Percentiles rank a stretch among this genome's conserved stretches.
Evolutionary conservation across 2,113 vertebrate genomes (phyloP).

Genomic region (Oryzias melastigma): DNA sequence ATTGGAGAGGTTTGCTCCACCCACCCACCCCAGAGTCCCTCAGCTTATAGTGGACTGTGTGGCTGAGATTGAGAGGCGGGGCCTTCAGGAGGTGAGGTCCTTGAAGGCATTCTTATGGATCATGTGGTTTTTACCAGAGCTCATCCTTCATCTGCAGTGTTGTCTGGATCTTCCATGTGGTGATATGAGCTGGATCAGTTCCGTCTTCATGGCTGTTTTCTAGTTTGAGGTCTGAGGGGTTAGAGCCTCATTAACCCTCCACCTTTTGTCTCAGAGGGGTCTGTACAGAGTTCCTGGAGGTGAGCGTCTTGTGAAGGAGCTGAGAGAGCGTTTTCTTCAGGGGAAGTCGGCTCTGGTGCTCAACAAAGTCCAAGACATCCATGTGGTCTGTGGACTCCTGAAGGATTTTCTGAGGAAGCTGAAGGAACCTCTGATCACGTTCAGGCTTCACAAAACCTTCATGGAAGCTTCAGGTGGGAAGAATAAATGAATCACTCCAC

Average conservation of each 20-base stretch:
- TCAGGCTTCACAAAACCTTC: slow-evolving; percentile 81
- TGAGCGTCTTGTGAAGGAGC: slow-evolving; percentile 79
- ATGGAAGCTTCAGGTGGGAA: slow-evolving; percentile 76
- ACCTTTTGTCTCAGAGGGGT: slow-evolving; percentile 69
- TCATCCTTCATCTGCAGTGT: no score
- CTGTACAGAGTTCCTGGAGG: slow-evolving; percentile 82
- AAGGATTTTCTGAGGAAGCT: slow-evolving; percentile 87
- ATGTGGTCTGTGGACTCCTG: slow-evolving; percentile 84
- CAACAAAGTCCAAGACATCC: slow-evolving; percentile 75
- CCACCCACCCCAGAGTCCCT: slow-evolving; percentile 70
- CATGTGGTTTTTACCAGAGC: neutral
- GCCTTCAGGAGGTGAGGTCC: slow-evolving; percentile 78
- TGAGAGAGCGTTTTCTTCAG: slow-evolving; percentile 73
- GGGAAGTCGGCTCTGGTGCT: slow-evolving; percentile 58
- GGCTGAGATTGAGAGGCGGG: slow-evolving; percentile 82
- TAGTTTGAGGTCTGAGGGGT: no score
- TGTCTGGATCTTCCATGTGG: no score
- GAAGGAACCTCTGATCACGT: slow-evolving; percentile 84
- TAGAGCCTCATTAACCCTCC: no score
- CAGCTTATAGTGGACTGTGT: slow-evolving; percentile 80
- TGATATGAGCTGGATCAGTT: no score
- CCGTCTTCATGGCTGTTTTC: no score
- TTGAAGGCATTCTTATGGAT: neutral
- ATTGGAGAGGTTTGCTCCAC: slow-evolving; percentile 77
- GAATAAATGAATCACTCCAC: neutral